These are phyloP conservation scores for Grammomys surdaster DNA, from an alignment of 2,113 vertebrate genomes.

Conservation along the genomic window DNA sequence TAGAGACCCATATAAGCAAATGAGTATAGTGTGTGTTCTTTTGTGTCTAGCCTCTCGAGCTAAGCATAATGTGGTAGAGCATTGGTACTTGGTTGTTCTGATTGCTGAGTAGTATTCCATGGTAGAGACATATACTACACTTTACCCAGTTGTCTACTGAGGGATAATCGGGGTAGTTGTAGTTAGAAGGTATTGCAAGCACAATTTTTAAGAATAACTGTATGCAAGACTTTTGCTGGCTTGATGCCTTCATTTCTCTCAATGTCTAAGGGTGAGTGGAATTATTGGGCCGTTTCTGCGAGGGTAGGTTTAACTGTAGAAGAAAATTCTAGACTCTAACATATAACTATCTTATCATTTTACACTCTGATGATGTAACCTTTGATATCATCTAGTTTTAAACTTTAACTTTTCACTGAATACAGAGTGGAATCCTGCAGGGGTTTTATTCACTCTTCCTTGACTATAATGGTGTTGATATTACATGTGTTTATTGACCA, in stretches of 20 bases:
- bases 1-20: not conserved
- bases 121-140: not conserved
- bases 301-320: not conserved
- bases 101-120: not conserved
- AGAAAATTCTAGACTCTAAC: conserved; percentile 6
- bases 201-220: not conserved
- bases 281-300: not conserved
- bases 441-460: not conserved
- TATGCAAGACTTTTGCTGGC: not conserved
- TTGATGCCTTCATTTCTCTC: not conserved
- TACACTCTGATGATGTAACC: not conserved
- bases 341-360: not conserved
- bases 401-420: not conserved
- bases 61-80: not conserved
- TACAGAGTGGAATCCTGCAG: not conserved
- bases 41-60: not conserved
- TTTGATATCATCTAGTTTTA: not conserved
- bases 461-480: not conserved
- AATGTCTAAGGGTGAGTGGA: not conserved
- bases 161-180: not conserved
- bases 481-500: not conserved
- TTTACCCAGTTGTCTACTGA: not conserved
- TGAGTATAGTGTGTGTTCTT: not conserved
- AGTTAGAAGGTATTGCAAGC: not conserved
- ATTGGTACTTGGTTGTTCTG: not conserved